Evolutionary conservation across 2,113 vertebrate genomes (phyloP), one percentile per base, ranked within the genome.

Genomic region (Coryphaenoides rupestris): DNA sequence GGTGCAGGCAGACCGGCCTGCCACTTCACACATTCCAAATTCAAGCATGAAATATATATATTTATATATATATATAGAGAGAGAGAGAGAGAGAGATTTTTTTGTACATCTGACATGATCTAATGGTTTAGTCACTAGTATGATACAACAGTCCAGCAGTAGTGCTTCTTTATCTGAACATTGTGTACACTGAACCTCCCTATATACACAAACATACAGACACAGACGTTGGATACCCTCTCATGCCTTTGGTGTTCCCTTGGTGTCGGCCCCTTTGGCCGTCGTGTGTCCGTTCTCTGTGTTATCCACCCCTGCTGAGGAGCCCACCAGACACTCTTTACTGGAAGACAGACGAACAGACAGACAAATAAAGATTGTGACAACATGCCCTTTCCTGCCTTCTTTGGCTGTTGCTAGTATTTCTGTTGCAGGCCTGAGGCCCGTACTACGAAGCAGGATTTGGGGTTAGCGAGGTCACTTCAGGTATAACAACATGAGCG

Each of bases 241-340:
- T 95, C 92, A 98, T 83, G 94, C 95, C 91, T 98, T 99, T 23
- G 93, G 87, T 69, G 94, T 90, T 15, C 91, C 87, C 85, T 99
- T 98, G 81, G 89, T 92, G 68, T 96, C 94, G 0, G 90, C 92
- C 7, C 33, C 33, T 90, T 97, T 99, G 90, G 96, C 95, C 80
- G 92, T 94, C 0, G 92, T 90, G 82, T 94, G 75, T 74, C 96
- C 96, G 0, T 98, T 97, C 87, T 99, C 96, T 0, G 95, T 98
- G 84, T 98, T 97, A 89, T 98, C 96, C 0, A 95, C 96, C 68
- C 93, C 96, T 5, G 95, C 96, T 4, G 95, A 95, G 21, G 94
- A 95, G 73, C 92, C 98, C 84, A 99, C 95, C 3, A 99, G 94
- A 75, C 95, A 98, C 69, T 98, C 96, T 85, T 97, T 98, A 90